These are phyloP conservation scores for Dione vanillae DNA, from an alignment of 2,888 invertebrate species.

Conservation along the genomic window DNA sequence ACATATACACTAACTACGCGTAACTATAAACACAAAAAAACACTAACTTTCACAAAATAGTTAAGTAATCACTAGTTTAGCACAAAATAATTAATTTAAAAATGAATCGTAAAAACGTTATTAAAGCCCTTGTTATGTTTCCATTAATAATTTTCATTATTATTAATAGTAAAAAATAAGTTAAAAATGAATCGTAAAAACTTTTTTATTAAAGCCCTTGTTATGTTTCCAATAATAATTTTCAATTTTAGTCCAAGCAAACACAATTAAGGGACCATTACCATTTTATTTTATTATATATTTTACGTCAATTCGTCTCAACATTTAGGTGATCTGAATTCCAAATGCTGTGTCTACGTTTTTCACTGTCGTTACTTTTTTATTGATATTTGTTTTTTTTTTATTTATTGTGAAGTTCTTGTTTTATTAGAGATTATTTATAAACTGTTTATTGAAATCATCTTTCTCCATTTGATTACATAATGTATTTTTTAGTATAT, in stretches of 20 bases:
- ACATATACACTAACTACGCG: no score
- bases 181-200: not conserved
- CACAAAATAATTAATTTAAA: no score
- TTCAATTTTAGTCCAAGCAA: conserved; percentile 26
- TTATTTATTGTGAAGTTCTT: conserved; percentile 34
- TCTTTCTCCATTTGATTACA: no score
- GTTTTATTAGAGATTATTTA: conserved; percentile 24
- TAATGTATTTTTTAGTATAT: no score
- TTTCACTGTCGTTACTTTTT: conserved; percentile 43
- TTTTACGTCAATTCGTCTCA: conserved; percentile 23
- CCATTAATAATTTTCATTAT: no score
- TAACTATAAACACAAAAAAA: no score
- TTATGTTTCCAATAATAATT: conserved; percentile 22
- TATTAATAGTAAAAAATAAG: not conserved
- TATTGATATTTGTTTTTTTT: conserved; percentile 44
- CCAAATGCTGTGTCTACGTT: conserved; percentile 44
- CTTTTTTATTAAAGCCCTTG: not conserved
- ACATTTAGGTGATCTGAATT: conserved; percentile 44
- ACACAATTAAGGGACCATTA: conserved; percentile 10
- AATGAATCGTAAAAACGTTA: no score
- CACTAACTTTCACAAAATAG: no score
- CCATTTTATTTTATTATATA: conserved; percentile 12
- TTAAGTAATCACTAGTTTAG: no score
- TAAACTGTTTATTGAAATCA: not conserved
- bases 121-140: no score